Evolutionary conservation across 2,113 vertebrate species (phyloP).

Genomic region (Pterophyllum scalare): DNA sequence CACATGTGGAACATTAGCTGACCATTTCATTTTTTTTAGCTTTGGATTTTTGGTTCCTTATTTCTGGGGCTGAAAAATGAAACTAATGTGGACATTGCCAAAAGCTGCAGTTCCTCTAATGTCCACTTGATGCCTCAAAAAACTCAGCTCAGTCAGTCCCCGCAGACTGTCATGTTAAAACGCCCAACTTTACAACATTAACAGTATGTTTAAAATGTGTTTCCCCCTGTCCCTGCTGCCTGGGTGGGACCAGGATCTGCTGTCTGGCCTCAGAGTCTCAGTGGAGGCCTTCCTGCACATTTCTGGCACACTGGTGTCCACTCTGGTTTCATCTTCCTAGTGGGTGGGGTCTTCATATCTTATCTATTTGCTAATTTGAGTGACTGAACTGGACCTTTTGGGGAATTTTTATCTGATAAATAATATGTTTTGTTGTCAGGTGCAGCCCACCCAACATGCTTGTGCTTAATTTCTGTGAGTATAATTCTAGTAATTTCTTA

Average conservation of each 20-base stretch:
- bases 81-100: background rate
- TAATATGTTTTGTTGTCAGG: background rate
- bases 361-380: background rate
- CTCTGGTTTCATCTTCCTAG: no score
- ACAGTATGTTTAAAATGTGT: background rate
- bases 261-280: no score
- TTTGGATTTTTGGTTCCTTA: no score
- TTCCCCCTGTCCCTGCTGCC: no score
- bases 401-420: no score
- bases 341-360: fast-evolving
- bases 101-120: background rate
- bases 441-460: background rate
- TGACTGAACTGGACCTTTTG: background rate
- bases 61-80: background rate
- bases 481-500: background rate
- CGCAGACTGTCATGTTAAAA: background rate
- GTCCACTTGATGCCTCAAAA: background rate
- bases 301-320: no score
- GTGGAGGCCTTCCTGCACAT: no score
- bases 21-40: no score
- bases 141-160: background rate
- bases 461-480: background rate
- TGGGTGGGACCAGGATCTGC: no score
- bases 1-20: no score
- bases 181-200: background rate